phyloP scores from a whole-genome alignment of 1,140 invertebrate species.

The Aradophagus sp. region DNA sequence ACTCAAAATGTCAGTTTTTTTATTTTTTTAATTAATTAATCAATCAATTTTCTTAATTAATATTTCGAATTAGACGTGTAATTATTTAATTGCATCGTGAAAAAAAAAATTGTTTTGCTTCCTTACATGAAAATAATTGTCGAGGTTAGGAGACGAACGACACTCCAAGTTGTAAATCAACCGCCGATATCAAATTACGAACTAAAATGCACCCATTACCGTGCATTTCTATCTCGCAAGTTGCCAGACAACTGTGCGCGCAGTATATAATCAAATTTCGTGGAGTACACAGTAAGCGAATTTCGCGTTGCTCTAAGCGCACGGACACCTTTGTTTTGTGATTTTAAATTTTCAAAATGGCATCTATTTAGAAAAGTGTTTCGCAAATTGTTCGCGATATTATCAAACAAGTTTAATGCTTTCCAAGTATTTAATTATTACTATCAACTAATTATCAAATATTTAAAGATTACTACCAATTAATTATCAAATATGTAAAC shows the following conservation, averaged over 20 bases:
- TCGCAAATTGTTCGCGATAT: neutral
- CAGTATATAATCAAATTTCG: conserved; percentile 44
- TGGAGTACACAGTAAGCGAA: conserved; percentile 35
- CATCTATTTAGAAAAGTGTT: conserved; percentile 6
- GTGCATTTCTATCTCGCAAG: conserved; percentile 43
- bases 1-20: too few species aligned
- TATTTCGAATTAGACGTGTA: too few species aligned
- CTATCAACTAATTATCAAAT: too few species aligned
- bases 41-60: too few species aligned
- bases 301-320: conserved; percentile 19
- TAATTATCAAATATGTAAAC: too few species aligned
- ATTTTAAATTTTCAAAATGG: conserved; percentile 40
- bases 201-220: conserved; percentile 48
- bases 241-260: conserved; percentile 43
- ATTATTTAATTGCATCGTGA: too few species aligned
- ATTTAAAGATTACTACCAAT: too few species aligned
- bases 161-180: conserved; percentile 39
- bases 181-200: conserved; percentile 48
- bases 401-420: too few species aligned
- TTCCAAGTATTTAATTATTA: too few species aligned
- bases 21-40: too few species aligned
- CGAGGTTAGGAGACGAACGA: conserved; percentile 40
- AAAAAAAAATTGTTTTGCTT: conserved; percentile 14
- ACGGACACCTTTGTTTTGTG: conserved; percentile 19
- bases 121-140: conserved; percentile 23